These are phyloP conservation scores for Malurus leucopterus DNA, from an alignment of 2,797 vertebrate genomes.

Conservation along the genomic window DNA sequence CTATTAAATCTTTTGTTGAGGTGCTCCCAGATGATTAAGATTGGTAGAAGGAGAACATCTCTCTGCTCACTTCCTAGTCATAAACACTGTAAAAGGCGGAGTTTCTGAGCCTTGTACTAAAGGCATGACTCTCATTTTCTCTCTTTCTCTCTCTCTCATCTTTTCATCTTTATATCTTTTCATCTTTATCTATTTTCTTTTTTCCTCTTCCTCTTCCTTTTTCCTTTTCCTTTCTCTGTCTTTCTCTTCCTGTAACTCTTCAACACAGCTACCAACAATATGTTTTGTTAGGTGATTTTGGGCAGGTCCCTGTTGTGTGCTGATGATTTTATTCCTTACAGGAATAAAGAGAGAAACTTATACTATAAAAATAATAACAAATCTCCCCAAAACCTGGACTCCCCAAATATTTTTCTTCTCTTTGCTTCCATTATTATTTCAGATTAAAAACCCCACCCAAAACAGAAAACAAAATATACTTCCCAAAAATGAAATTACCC, in stretches of 20 bases:
- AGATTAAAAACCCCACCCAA: fast-evolving
- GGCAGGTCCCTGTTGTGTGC: not conserved
- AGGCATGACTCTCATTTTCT: not conserved
- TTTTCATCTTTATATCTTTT: not conserved
- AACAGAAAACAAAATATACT: not conserved
- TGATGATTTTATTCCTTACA: not conserved
- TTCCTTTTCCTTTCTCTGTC: not conserved
- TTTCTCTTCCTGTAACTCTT: not conserved
- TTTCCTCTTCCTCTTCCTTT: fast-evolving
- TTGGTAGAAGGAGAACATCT: not conserved
- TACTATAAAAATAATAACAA: not conserved
- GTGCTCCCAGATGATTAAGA: not conserved
- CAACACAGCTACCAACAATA: not conserved
- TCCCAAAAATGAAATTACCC: not conserved
- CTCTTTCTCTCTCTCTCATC: not conserved
- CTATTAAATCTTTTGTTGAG: not conserved
- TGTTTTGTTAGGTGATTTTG: not conserved
- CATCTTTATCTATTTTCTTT: not conserved
- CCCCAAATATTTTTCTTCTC: not conserved
- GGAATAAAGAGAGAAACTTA: not conserved
- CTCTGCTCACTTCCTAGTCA: not conserved
- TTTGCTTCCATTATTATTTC: not conserved
- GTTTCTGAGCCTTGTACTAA: not conserved
- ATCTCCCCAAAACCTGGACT: not conserved
- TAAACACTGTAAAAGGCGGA: not conserved